Evolutionary conservation across 1,140 invertebrate genomes (phyloP).

Genomic region (Hylyphantes graminicola): DNA sequence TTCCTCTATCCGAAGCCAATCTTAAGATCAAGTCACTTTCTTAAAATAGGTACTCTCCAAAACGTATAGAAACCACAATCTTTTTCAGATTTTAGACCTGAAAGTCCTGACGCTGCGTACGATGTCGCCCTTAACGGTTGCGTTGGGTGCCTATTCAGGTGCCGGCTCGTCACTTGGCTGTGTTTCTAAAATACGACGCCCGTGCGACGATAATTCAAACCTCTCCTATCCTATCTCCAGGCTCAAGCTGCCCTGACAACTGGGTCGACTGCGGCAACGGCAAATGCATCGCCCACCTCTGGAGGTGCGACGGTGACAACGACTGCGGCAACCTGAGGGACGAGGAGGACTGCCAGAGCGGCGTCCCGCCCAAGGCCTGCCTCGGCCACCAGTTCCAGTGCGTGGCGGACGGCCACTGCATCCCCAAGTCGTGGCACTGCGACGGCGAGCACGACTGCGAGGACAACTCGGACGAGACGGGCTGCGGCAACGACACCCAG

Average conservation of each 20-base stretch:
- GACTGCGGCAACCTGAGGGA: slow-evolving; percentile 61
- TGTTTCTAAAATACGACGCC: too few relatives aligned
- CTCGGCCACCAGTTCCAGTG: slow-evolving; percentile 80
- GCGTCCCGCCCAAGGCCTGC: background rate
- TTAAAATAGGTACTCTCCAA: too few relatives aligned
- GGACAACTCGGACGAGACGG: slow-evolving; percentile 67
- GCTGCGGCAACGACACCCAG: slow-evolving; percentile 67
- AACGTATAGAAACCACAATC: too few relatives aligned
- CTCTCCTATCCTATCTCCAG: background rate
- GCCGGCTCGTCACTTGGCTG: too few relatives aligned
- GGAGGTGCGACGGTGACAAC: slow-evolving; percentile 67
- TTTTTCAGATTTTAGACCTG: too few relatives aligned
- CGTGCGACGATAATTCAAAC: too few relatives aligned
- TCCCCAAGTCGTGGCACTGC: slow-evolving; percentile 60
- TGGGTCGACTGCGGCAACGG: slow-evolving; percentile 58
- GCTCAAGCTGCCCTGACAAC: slow-evolving; percentile 41
- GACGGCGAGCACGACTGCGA: slow-evolving; percentile 67
- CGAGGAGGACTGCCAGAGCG: slow-evolving; percentile 62
- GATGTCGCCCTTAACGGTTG: too few relatives aligned
- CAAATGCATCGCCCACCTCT: slow-evolving; percentile 57
- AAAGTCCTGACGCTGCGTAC: too few relatives aligned
- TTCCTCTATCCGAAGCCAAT: too few relatives aligned
- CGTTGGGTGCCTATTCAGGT: too few relatives aligned
- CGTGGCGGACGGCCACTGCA: slow-evolving; percentile 70
- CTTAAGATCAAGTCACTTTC: too few relatives aligned